Evolutionary conservation across 2,797 vertebrate species (phyloP).

Genomic region (Chiloscyllium punctatum): DNA sequence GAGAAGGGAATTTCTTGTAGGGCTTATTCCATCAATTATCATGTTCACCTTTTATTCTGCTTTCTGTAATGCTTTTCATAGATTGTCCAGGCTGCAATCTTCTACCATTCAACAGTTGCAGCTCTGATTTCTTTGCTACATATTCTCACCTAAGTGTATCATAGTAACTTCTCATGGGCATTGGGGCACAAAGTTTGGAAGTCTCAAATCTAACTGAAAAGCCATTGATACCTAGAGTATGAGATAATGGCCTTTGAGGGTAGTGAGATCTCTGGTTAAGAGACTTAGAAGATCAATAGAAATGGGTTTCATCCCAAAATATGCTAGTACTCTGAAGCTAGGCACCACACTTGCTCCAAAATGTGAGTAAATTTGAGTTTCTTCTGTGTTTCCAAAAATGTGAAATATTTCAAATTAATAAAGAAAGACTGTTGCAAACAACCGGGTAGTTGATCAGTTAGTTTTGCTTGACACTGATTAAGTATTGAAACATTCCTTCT

Average conservation of each 20-base stretch:
- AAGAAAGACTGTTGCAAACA: not conserved
- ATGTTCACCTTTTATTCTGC: not conserved
- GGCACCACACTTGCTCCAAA: not conserved
- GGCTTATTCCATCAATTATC: not conserved
- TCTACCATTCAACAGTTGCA: not conserved
- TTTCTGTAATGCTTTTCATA: not conserved
- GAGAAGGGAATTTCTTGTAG: not conserved
- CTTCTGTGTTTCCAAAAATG: not conserved
- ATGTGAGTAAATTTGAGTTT: not conserved
- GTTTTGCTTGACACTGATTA: not conserved
- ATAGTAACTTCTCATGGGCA: too few relatives aligned
- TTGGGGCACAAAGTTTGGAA: not conserved
- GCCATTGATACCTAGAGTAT: too few relatives aligned
- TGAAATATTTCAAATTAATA: not conserved
- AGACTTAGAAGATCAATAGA: not conserved
- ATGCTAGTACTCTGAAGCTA: not conserved
- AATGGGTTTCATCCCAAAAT: not conserved
- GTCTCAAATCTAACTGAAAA: too few relatives aligned
- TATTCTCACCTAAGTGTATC: not conserved
- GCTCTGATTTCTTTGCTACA: not conserved
- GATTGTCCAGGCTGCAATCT: not conserved
- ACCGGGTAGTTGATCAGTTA: not conserved
- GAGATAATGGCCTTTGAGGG: too few relatives aligned
- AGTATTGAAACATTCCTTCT: not conserved
- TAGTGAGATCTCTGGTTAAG: too few relatives aligned